Evolutionary conservation across 2,888 invertebrate species (phyloP).

Genomic region (Pyrrhosoma nymphula): DNA sequence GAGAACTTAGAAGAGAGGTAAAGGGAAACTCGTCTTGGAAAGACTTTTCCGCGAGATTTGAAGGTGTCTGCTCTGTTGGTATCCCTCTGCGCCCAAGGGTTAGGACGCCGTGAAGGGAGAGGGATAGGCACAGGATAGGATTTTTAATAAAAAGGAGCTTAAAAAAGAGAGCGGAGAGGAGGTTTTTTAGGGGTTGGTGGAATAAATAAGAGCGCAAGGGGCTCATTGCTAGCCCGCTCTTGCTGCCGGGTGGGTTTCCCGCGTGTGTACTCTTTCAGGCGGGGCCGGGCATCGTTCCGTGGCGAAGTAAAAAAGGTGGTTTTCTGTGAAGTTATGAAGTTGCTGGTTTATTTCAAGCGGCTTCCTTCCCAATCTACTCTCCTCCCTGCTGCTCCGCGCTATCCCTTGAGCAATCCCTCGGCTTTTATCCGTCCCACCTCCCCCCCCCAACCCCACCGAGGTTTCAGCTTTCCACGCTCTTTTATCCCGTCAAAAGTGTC

Average conservation of each 20-base stretch:
- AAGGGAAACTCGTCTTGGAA: not conserved
- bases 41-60: not conserved
- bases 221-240: constrained; percentile 29
- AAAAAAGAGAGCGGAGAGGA: not conserved
- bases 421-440: not conserved
- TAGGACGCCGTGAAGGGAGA: not conserved
- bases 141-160: constrained; percentile 64
- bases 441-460: not conserved
- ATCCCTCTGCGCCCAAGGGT: not conserved
- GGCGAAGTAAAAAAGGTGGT: constrained; percentile 22
- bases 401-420: not conserved
- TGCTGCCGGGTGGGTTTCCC: not conserved
- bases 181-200: constrained; percentile 8
- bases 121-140: constrained; percentile 37
- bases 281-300: not conserved
- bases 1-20: not conserved
- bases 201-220: not conserved
- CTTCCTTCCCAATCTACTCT: not conserved
- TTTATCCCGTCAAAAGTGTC: constrained; percentile 4
- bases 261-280: not conserved
- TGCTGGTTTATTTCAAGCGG: constrained; percentile 45
- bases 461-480: not conserved
- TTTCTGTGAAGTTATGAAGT: constrained; percentile 59
- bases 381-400: not conserved
- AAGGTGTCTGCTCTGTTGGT: not conserved